Evolutionary conservation across 1,140 invertebrate genomes (phyloP), one percentile per base, ranked within the genome.

Genomic region (Drosophila sturtevanti): DNA sequence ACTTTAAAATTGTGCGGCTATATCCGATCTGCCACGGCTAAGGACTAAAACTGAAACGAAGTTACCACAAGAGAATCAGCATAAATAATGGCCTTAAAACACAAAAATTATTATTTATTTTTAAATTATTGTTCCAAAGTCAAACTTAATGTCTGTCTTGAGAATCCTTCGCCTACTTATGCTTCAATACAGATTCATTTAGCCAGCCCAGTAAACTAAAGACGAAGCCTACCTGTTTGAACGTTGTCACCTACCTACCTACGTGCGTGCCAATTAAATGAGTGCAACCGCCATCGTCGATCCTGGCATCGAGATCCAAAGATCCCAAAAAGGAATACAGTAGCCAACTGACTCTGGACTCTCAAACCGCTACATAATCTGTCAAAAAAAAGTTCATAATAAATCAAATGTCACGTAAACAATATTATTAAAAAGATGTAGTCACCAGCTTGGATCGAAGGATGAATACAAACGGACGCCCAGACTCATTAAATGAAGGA

Each of bases 321-420:
- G 14, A 18, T n/a, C n/a, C n/a, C n/a, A 48, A 18, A 44, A 18
- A 38, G 24, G 63, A 35, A 80, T 85, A 84, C 81, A 85, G 81
- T 84, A 84, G 80, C 80, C 74, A 79, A 69, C 64, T 84, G 77
- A 72, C 63, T 16, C 61, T 65, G 76, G 68, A 79, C 73, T 73
- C 77, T 48, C 18, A 67, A 68, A 68, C 81, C 77, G 81, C 81
- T 78, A 90, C 86, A 84, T 90, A 90, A 89, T 90, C 85, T 90
- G 86, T 90, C 85, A 89, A 89, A 90, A 90, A 90, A 85, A 81
- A 84, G 80, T 84, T 84, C 86, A 90, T 81, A 89, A 89, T 90
- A 90, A 90, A 90, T 90, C 86, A 90, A 89, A 84, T 89, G 86
- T 89, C 86, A 90, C 86, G 86, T 89, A 90, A 90, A 89, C 85